Evolutionary conservation across 2,888 invertebrate species (phyloP).

Genomic region (Chrysomela aeneicollis): DNA sequence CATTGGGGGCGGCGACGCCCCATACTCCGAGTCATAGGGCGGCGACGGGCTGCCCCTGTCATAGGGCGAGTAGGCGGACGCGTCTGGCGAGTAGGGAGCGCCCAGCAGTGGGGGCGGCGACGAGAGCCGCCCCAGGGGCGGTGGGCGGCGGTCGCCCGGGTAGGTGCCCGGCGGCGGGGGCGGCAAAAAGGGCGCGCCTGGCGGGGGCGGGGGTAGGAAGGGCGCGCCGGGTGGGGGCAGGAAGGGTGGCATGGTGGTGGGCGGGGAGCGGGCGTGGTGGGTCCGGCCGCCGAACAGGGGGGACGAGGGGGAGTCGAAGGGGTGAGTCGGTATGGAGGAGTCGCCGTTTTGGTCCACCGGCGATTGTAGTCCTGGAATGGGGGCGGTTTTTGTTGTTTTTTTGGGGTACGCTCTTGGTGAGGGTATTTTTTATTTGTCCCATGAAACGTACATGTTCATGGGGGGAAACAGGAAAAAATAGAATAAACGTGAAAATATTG

Average conservation of each 20-base stretch:
- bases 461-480: no score
- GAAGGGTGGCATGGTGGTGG: conserved; percentile 65
- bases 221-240: conserved; percentile 72
- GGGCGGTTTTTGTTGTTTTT: no score
- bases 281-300: conserved; percentile 59
- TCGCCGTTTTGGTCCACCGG: conserved; percentile 65
- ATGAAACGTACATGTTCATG: no score
- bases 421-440: no score
- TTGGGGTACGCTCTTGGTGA: no score
- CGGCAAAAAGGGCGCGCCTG: conserved; percentile 61
- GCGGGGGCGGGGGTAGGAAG: conserved; percentile 67
- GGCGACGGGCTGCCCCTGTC: conserved; percentile 71
- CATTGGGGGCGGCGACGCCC: conserved; percentile 68
- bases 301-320: conserved; percentile 61
- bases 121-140: conserved; percentile 66
- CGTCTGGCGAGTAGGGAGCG: conserved; percentile 65
- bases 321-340: conserved; percentile 60
- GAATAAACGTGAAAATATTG: no score
- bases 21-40: conserved; percentile 70
- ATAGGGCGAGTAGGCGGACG: conserved; percentile 55
- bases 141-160: conserved; percentile 65
- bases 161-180: conserved; percentile 58
- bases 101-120: conserved; percentile 61
- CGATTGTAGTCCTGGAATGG: conserved; percentile 64
- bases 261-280: conserved; percentile 61